Base-by-base conservation (phyloP, 2,888 invertebrate genomes). In the Thymelicus acteon region DNA sequence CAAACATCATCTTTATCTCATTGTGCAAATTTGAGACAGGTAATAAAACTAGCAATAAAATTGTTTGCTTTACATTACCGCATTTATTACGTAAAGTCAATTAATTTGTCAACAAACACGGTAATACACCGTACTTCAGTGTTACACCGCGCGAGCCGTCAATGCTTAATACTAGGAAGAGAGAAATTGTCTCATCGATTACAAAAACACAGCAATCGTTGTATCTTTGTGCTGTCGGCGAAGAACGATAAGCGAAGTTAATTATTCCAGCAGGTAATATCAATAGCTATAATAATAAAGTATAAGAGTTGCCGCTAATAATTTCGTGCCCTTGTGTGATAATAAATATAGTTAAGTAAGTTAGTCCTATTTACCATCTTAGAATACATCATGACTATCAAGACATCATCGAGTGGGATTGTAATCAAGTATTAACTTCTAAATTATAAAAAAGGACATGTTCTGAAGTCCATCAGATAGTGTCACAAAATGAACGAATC, bases 131-230 rank as follows among this genome's bases (percentile, higher is more conserved):
- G 37, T 15, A 10, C 15, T 62, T 63, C 62, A 67, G 19, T n/a
- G 31, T 39, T 12, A 48, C 44, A 58, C 54, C n/a, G 58, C n/a
- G 63, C 15, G 7, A n/a, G 37, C 58, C 49, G 48, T 69, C 69
- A 63, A 69, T 58, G 63, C 39, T 49, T 69, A 58, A 69, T 48
- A 69, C 63, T 69, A 69, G 69, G 63, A 69, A 69, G 69, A 69
- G 68, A 68, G 69, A 70, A 64, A 70, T 64, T 62, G 57, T 69
- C 63, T 69, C 57, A 47, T 19, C 62, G 57, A 69, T 69, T 69
- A 63, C 68, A 69, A 69, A 69, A 69, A 69, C 57, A 48, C 24
- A 5, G 44, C 54, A 44, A 54, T 63, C 31, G 40, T 19, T 39
- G 39, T 47, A 58, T 3, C 31, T 15, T 48, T 15, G 44, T 61